Percentiles rank a stretch among this genome's conserved stretches.
These are phyloP conservation scores for Xiphophorus birchmanni DNA, from an alignment of 2,797 vertebrate species.

Conservation along the genomic window DNA sequence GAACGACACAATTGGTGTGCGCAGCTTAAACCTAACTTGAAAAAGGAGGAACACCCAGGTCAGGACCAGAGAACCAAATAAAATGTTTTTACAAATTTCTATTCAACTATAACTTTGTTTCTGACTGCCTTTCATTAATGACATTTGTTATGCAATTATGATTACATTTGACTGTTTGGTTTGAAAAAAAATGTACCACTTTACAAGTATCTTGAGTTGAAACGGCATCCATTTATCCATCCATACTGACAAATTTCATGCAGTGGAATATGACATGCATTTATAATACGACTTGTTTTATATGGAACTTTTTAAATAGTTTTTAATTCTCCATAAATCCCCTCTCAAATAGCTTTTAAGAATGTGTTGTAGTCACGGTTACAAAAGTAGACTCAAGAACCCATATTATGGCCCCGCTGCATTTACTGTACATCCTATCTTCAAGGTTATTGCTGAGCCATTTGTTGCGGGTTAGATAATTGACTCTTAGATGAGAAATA, in stretches of 20 bases:
- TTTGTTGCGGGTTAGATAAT: constrained; percentile 79
- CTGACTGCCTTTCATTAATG: constrained; percentile 31
- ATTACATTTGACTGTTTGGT: constrained; percentile 3
- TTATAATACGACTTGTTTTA: constrained; percentile 27
- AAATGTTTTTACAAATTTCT: background rate
- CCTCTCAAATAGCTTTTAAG: constrained; percentile 13
- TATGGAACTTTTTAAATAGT: constrained; percentile 26
- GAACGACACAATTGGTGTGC: too few relatives aligned
- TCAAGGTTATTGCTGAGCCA: constrained; percentile 76
- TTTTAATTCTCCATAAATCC: constrained; percentile 52
- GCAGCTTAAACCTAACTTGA: too few relatives aligned
- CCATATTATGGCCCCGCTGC: constrained; percentile 14
- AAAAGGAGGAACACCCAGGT: too few relatives aligned
- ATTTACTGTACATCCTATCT: constrained; percentile 42
- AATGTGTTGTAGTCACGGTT: constrained; percentile 21
- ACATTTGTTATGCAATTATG: constrained; percentile 15
- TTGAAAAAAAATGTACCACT: constrained; percentile 38
- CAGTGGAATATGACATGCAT: background rate
- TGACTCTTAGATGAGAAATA: constrained; percentile 81
- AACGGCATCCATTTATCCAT: constrained; percentile 44
- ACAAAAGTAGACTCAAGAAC: constrained; percentile 34
- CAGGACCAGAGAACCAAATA: background rate
- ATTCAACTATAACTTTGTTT: background rate
- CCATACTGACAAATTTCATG: constrained; percentile 33
- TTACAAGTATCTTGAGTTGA: constrained; percentile 31